phyloP scores from a whole-genome alignment of 2,888 invertebrate genomes.

The Atrina japonica region DNA sequence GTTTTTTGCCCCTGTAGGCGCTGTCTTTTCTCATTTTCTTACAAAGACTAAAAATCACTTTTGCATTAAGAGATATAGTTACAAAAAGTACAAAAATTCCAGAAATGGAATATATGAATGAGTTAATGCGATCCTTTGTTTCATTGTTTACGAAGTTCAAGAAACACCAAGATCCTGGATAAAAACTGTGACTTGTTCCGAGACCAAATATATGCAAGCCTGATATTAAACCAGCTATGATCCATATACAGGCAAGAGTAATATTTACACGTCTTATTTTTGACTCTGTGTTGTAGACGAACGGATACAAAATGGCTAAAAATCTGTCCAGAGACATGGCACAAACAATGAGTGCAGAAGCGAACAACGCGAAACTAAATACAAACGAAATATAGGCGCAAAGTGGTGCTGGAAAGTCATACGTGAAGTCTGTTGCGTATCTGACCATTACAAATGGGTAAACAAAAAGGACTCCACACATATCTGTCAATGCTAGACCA shows the following conservation, averaged over 20 bases:
- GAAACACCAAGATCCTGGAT: conserved; percentile 42
- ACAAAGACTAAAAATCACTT: conserved; percentile 11
- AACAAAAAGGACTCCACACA: conserved; percentile 21
- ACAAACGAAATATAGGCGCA: conserved; percentile 40
- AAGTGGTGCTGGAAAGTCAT: conserved; percentile 16
- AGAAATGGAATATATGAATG: conserved; percentile 28
- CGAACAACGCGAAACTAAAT: conserved; percentile 27
- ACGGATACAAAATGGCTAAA: conserved; percentile 34
- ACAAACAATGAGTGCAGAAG: conserved; percentile 29
- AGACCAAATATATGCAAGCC: conserved; percentile 33
- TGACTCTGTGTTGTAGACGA: conserved; percentile 16
- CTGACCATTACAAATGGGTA: conserved; percentile 31
- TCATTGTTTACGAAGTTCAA: conserved; percentile 27
- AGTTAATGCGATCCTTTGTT: conserved; percentile 13
- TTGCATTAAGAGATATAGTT: conserved; percentile 14
- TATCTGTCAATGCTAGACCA: conserved; percentile 25
- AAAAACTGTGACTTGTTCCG: conserved; percentile 25
- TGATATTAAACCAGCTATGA: conserved; percentile 13
- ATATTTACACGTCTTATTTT: conserved; percentile 22
- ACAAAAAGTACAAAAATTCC: conserved; percentile 18
- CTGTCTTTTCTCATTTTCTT: not conserved
- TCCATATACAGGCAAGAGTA: conserved; percentile 26
- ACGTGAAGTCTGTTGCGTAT: conserved; percentile 27
- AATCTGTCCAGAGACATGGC: conserved; percentile 39
- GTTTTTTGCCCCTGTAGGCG: no score